Base-by-base conservation (phyloP, 2,113 vertebrate species). In the Corydoras sp. region DNA sequence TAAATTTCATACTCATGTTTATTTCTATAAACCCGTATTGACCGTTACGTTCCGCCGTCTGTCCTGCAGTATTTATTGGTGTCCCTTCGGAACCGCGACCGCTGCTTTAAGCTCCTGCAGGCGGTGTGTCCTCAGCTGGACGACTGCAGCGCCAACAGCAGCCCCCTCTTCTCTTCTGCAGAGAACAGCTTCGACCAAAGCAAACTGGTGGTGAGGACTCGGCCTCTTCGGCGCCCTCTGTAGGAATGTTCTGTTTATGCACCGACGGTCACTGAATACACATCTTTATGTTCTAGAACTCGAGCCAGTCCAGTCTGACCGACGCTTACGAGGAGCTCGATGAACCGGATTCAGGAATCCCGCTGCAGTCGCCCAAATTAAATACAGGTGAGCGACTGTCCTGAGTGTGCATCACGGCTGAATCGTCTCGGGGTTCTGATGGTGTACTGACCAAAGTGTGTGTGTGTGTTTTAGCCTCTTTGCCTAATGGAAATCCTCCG, bases 31-130 rank as follows among this genome's bases (percentile, higher is more conserved):
- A 2, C 18, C 18, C 18, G 18, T 24, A 24, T 5, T 7, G 13
- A 2, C 30, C 5, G 49, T 8, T 65, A 12, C 66, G 29, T 72
- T 43, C 29, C 29, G 59, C 54, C 54, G 48, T 65, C 48, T 62
- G 58, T 30, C 10, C 0, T 0, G 49, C 79, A 95, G 93, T 92
- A 83, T 78, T 82, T 93, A 29, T 94, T 95, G 7, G 85, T 90
- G 81, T 93, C 90, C 0, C 77, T 94, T 79, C 83, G 86, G 56
- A 91, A 79, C 76, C 85, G 93, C n/a, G 93, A 95, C 48, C 83
- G 83, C 0, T 88, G 89, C 1, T 93, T 82, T 85, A 89, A 91
- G 81, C 85, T 92, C 68, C 88, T 95, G 73, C 81, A 74, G 6
- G 85, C 88, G 0, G 66, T 95, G 3, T 94, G 89, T 80, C 83